Evolutionary conservation across 2,113 vertebrate genomes (phyloP).

Genomic region (Actenoides hombroni): DNA sequence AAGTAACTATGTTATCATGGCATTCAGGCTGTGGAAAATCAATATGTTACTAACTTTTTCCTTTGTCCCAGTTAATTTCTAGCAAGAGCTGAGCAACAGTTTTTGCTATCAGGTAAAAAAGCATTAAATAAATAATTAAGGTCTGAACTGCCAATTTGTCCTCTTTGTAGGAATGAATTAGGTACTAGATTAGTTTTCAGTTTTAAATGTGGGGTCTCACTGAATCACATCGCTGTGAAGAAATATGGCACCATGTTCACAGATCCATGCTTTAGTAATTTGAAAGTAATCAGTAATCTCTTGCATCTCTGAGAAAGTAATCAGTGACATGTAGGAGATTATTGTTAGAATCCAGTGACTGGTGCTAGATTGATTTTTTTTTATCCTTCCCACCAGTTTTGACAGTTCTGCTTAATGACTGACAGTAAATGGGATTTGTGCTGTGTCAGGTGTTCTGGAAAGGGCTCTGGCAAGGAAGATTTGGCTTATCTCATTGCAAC

Average conservation of each 20-base stretch:
- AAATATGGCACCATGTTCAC: background rate
- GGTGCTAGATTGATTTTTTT: background rate
- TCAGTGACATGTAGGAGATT: constrained; percentile 2
- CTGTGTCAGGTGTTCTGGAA: background rate
- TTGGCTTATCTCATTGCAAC: background rate
- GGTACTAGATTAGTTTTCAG: background rate
- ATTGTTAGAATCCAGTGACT: background rate
- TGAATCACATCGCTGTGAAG: background rate
- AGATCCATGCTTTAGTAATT: background rate
- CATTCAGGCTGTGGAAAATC: background rate
- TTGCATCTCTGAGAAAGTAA: background rate
- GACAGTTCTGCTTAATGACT: background rate
- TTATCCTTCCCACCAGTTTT: background rate
- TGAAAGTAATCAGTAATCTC: constrained; percentile 35
- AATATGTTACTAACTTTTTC: background rate
- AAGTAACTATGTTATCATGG: background rate
- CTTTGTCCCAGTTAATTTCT: background rate
- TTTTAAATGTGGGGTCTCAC: background rate
- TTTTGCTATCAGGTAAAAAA: background rate
- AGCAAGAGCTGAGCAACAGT: background rate
- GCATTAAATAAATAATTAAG: constrained; percentile 22
- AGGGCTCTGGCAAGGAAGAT: background rate
- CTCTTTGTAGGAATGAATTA: constrained; percentile 3
- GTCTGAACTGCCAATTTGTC: background rate
- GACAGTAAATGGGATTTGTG: background rate